Percentiles rank a stretch among this genome's conserved stretches.
Conservation (phyloP, 2,888 invertebrate genomes). For the Melipona beecheii region DNA sequence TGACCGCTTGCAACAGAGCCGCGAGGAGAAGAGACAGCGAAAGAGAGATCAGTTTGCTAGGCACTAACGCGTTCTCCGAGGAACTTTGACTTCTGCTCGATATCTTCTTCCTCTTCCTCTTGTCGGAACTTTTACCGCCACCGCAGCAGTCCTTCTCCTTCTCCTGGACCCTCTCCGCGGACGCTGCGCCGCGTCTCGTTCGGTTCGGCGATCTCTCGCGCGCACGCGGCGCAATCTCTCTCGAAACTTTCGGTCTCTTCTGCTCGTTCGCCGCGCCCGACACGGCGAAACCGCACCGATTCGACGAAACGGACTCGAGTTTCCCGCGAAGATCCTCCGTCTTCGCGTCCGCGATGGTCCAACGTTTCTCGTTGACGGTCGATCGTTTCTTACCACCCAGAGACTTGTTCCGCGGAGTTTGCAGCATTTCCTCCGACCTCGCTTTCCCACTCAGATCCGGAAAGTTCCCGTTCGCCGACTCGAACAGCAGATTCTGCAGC, state of each 20-base stretch:
- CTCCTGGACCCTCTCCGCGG: constrained; percentile 27
- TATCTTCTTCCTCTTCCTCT: constrained; percentile 74
- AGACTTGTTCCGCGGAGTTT: constrained; percentile 36
- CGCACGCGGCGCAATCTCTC: constrained; percentile 31
- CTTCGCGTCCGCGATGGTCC: constrained; percentile 68
- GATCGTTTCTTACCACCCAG: constrained; percentile 37
- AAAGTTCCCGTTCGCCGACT: constrained; percentile 44
- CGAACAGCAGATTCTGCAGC: constrained; percentile 67
- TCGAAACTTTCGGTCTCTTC: constrained; percentile 38
- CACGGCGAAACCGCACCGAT: constrained; percentile 55
- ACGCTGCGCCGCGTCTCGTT: constrained; percentile 12
- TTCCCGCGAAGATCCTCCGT: constrained; percentile 72
- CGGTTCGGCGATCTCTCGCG: constrained; percentile 55
- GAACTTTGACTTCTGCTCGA: constrained; percentile 59
- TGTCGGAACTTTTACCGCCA: constrained; percentile 60
- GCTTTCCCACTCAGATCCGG: constrained; percentile 64
- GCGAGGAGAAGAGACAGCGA: constrained; percentile 87
- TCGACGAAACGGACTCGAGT: constrained; percentile 68
- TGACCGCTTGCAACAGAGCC: constrained; percentile 87
- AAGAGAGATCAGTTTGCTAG: constrained; percentile 86
- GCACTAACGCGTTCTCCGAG: constrained; percentile 75
- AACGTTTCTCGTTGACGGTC: constrained; percentile 37
- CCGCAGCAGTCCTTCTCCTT: constrained; percentile 45
- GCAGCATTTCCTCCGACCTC: constrained; percentile 72
- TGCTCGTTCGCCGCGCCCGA: constrained; percentile 38